These are phyloP conservation scores for Dipodomys spectabilis DNA, from an alignment of 2,113 vertebrate species.

Conservation along the genomic window DNA sequence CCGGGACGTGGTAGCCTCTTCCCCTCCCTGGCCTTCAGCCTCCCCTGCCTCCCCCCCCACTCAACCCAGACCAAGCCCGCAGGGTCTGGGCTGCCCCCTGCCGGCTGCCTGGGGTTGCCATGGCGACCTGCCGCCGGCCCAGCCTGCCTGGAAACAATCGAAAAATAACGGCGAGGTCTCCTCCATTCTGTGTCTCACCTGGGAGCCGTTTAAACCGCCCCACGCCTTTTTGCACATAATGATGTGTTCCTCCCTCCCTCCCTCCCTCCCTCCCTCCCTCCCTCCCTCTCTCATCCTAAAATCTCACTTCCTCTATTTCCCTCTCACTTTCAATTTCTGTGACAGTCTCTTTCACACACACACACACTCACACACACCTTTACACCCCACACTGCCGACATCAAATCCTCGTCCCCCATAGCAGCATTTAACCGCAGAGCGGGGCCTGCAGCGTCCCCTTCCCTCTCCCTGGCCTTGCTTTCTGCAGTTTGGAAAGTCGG, in stretches of 20 bases:
- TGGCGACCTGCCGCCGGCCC: conserved; percentile 81
- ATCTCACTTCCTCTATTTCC: conserved; percentile 76
- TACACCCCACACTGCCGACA: not conserved
- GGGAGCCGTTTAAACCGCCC: conserved; percentile 87
- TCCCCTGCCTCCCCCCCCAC: conserved; percentile 2
- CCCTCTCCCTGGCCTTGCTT: accelerated
- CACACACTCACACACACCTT: not conserved
- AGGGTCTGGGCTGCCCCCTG: conserved; percentile 50
- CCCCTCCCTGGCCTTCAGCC: not conserved
- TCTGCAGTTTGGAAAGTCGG: not conserved
- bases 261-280: too few relatives aligned
- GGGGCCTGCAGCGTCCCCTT: not conserved
- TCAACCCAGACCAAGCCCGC: conserved; percentile 45
- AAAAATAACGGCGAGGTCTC: conserved; percentile 80
- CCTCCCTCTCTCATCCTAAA: conserved; percentile 79
- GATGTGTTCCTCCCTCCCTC: conserved; percentile 64
- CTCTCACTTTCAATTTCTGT: conserved; percentile 73
- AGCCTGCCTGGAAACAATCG: conserved; percentile 71
- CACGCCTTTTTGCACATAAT: conserved; percentile 85
- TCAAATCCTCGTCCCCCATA: not conserved
- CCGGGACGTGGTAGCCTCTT: not conserved
- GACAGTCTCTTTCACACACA: not conserved
- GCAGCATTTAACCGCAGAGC: not conserved
- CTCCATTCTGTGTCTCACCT: conserved; percentile 87
- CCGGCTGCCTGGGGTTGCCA: conserved; percentile 83